Evolutionary conservation across 2,113 vertebrate genomes (phyloP), one percentile per base, ranked within the genome.

Genomic region (Chitala chitala): DNA sequence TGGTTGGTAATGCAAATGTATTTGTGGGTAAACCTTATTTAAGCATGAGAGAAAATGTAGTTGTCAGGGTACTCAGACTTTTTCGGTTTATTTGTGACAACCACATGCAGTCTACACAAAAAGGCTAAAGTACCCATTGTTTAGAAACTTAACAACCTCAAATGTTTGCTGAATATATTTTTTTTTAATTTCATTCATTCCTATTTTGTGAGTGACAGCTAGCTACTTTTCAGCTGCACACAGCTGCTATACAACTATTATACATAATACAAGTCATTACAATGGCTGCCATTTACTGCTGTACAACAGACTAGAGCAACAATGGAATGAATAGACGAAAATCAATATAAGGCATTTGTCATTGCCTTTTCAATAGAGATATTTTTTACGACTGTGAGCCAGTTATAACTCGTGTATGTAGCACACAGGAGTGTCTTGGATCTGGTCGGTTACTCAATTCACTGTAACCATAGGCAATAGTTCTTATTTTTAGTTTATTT

Each of bases 1-100:
- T 33, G 38, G 29, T 46, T 17, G 46, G 9, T 8, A 46, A 55
- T 55, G 22, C 51, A 70, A 48, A 81, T 82, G 77, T 83, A 82
- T 79, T 78, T 7, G 6, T 46, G 4, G 24, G 69, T 71, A 73
- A 29, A 77, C 69, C 12, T 46, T 46, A 36, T 77, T 64, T 72
- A 31, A 79, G 53, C 61, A 72, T 65, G 78, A 76, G 69, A 31
- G 72, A 69, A 70, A 68, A 76, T 71, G 40, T 26, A 5, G 22
- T 13, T 48, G 17, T 36, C 26, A 42, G 4, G n/a, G 2, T 20
- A 6, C 40, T 10, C 31, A n/a, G 20, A 40, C 17, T 66, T 66
- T 26, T 26, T 24, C 12, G 22, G 12, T 46, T 48, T 36, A 8
- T 42, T 8, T 20, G 36, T 5, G 38, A 59, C 55, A 26, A 17